Percentiles rank a stretch among this genome's conserved stretches.
These are phyloP conservation scores for Hyaena hyaena DNA, from an alignment of 2,113 vertebrate species.

Conservation along the genomic window DNA sequence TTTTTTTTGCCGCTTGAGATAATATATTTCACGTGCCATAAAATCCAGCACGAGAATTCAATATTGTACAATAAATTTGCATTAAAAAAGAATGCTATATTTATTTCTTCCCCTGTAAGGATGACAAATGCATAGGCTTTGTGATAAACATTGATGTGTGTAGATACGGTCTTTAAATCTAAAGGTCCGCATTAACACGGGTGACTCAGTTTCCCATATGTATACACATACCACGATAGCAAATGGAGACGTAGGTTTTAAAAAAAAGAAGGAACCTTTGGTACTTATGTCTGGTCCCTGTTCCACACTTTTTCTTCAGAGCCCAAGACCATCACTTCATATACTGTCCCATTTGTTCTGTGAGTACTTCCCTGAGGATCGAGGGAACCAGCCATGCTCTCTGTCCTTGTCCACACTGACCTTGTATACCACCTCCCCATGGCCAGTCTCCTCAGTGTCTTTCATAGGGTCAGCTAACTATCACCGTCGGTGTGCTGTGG, in stretches of 20 bases:
- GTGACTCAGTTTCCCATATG: neutral
- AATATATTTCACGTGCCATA: neutral
- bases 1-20: conserved; percentile 43
- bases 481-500: neutral
- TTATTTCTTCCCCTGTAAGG: neutral
- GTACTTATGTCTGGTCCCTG: neutral
- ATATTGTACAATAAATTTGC: neutral
- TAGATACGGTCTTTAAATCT: neutral
- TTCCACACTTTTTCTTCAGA: neutral
- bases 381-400: neutral
- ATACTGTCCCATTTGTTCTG: neutral
- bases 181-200: neutral
- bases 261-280: neutral
- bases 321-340: neutral
- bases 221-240: neutral
- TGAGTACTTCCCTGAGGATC: neutral
- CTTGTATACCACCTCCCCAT: neutral
- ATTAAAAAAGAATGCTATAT: conserved; percentile 47
- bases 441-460: neutral
- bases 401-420: neutral
- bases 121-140: neutral
- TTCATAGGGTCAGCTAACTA: neutral
- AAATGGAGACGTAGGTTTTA: neutral
- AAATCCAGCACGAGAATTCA: conserved; percentile 11
- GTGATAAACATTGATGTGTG: neutral